Conservation (phyloP, 2,888 invertebrate genomes). For the Doris montereyensis region DNA sequence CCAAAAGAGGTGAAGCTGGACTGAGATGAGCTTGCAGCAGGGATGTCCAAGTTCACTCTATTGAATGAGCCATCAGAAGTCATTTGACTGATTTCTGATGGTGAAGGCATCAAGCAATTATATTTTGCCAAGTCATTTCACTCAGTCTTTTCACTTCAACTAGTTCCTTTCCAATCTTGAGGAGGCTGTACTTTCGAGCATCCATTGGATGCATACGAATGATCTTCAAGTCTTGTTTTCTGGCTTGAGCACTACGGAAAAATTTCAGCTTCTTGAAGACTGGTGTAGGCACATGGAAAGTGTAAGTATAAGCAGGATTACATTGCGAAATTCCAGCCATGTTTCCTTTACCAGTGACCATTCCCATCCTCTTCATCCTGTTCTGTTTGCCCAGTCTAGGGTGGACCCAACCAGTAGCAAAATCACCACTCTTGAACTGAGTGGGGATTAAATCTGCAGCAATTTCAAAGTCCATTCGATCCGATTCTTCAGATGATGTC, state of each 20-base stretch:
- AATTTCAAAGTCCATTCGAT: slow-evolving; percentile 1
- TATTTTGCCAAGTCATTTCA: slow-evolving; percentile 42
- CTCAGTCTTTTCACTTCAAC: slow-evolving; percentile 55
- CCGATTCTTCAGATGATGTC: slow-evolving; percentile 30
- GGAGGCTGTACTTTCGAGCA: slow-evolving; percentile 63
- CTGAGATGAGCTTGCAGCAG: slow-evolving; percentile 24
- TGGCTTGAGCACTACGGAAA: slow-evolving; percentile 29
- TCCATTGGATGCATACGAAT: slow-evolving; percentile 68
- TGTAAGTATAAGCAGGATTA: slow-evolving; percentile 57
- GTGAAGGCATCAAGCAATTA: slow-evolving; percentile 42
- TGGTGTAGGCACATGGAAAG: slow-evolving; percentile 63
- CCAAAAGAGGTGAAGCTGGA: slow-evolving; percentile 7
- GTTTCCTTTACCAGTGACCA: background rate
- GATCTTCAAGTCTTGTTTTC: slow-evolving; percentile 45
- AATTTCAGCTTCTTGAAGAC: slow-evolving; percentile 59
- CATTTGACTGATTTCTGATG: slow-evolving; percentile 51
- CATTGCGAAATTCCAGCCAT: background rate
- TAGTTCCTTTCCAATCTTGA: slow-evolving; percentile 64
- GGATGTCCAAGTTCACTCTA: slow-evolving; percentile 39
- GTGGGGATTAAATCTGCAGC: background rate
- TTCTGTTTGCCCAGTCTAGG: background rate
- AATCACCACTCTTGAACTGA: background rate
- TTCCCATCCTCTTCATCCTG: background rate
- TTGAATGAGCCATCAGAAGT: slow-evolving; percentile 43
- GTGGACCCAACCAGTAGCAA: background rate